A percentile compares a stretch with the other conserved stretches of the same genome.
phyloP scores from a whole-genome alignment of 2,888 invertebrate genomes.

The Scrobipalpa atriplicella region DNA sequence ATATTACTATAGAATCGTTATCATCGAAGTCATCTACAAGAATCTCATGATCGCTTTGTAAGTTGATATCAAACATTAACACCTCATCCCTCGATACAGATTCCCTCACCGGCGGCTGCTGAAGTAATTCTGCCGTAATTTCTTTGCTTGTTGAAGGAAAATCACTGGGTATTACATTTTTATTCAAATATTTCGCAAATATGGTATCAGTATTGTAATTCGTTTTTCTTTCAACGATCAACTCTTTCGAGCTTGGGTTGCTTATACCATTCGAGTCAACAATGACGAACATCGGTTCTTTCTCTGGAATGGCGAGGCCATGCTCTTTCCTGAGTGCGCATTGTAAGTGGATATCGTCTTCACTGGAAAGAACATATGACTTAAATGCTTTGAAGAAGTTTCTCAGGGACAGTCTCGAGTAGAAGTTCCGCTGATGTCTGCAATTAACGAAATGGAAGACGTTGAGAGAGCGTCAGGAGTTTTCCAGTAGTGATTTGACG shows the following conservation, averaged over 20 bases:
- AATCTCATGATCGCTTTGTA: slow-evolving; percentile 56
- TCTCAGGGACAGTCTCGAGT: slow-evolving; percentile 40
- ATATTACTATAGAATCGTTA: slow-evolving; percentile 55
- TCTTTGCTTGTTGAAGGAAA: slow-evolving; percentile 55
- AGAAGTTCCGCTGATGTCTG: slow-evolving; percentile 45
- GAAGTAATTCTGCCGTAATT: slow-evolving; percentile 34
- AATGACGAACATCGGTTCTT: slow-evolving; percentile 54
- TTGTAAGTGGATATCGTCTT: slow-evolving; percentile 51
- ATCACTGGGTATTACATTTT: slow-evolving; percentile 42
- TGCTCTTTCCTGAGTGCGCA: slow-evolving; percentile 42
- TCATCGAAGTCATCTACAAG: slow-evolving; percentile 46
- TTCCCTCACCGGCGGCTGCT: slow-evolving; percentile 36
- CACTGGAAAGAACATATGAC: slow-evolving; percentile 59
- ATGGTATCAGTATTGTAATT: slow-evolving; percentile 37
- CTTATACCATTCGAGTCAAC: slow-evolving; percentile 53
- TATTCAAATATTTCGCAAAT: slow-evolving; percentile 42
- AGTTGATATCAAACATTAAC: slow-evolving; percentile 56
- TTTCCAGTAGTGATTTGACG: neutral
- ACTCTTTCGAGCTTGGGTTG: slow-evolving; percentile 52
- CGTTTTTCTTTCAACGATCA: slow-evolving; percentile 45
- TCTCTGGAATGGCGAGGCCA: slow-evolving; percentile 40
- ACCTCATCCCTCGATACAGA: slow-evolving; percentile 52
- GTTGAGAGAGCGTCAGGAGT: slow-evolving; percentile 39
- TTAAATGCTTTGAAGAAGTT: slow-evolving; percentile 48
- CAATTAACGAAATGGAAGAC: slow-evolving; percentile 53